Conservation (phyloP, 2,888 invertebrate species). For the Tipula helvola region DNA sequence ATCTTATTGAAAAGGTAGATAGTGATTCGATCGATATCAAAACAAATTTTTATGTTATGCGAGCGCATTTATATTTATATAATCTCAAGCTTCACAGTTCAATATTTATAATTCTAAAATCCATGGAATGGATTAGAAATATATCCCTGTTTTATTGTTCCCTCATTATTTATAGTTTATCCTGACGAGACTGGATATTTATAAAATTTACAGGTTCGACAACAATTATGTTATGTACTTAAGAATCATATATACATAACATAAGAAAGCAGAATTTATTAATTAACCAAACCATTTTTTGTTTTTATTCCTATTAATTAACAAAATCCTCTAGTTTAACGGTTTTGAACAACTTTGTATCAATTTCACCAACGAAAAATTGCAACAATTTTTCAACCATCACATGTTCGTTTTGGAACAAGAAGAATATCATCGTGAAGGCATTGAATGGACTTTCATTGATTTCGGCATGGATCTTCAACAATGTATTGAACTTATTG, state of each 20-base stretch:
- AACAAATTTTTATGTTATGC: background rate
- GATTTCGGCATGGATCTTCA: conserved; percentile 88
- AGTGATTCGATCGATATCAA: conserved; percentile 19
- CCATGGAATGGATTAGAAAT: conserved; percentile 5
- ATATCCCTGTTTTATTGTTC: background rate
- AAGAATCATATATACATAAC: conserved; percentile 1
- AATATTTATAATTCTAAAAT: background rate
- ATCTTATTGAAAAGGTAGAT: conserved; percentile 84
- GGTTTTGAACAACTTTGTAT: conserved; percentile 89
- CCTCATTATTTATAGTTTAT: background rate
- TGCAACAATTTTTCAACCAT: conserved; percentile 91
- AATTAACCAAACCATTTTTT: background rate
- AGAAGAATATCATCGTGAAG: conserved; percentile 84
- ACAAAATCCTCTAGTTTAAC: conserved; percentile 47
- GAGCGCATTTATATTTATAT: background rate
- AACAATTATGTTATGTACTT: background rate
- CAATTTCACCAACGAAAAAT: conserved; percentile 88
- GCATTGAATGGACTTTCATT: conserved; percentile 86
- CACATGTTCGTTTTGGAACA: conserved; percentile 91
- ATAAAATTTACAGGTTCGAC: background rate
- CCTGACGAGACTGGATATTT: background rate
- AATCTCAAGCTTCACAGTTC: conserved; percentile 17
- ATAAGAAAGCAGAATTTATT: background rate
- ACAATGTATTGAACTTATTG: conserved; percentile 64
- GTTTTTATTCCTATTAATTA: background rate